Conservation (phyloP, 2,797 vertebrate species). For the Hafferia zeledoni region DNA sequence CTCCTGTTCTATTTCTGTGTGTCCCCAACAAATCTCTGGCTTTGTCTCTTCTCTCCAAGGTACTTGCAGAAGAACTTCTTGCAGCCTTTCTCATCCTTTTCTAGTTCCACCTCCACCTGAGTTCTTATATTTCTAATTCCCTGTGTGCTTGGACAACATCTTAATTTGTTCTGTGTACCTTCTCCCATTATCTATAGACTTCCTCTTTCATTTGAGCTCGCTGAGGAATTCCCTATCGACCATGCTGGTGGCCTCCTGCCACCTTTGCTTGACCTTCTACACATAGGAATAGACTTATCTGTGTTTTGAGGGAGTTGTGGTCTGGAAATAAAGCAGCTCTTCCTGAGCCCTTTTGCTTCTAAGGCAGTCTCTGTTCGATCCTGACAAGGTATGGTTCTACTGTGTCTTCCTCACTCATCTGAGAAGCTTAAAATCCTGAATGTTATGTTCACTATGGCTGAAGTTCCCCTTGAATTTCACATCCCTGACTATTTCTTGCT, state of each 20-base stretch:
- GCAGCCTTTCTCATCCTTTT: background rate
- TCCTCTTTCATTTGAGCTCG: background rate
- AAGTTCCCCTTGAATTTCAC: background rate
- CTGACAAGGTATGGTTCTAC: background rate
- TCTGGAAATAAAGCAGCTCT: background rate
- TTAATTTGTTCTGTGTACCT: background rate
- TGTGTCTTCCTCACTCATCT: background rate
- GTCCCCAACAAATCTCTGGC: background rate
- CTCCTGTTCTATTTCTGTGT: background rate
- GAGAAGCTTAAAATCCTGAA: background rate
- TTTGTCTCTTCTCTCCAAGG: background rate
- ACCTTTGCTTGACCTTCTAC: background rate
- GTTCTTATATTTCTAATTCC: background rate
- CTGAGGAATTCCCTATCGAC: background rate
- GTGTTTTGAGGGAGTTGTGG: background rate
- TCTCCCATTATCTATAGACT: background rate
- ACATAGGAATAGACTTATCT: accelerated
- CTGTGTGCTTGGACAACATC: background rate
- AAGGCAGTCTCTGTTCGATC: background rate
- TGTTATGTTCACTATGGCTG: background rate
- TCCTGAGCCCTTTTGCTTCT: background rate
- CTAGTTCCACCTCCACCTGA: background rate
- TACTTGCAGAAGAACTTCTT: background rate
- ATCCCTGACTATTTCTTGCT: background rate
- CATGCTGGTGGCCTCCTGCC: background rate